Percentiles rank a stretch among this genome's conserved stretches.
Conservation (phyloP, 1,140 invertebrate genomes). For the Cyclina sinensis region DNA sequence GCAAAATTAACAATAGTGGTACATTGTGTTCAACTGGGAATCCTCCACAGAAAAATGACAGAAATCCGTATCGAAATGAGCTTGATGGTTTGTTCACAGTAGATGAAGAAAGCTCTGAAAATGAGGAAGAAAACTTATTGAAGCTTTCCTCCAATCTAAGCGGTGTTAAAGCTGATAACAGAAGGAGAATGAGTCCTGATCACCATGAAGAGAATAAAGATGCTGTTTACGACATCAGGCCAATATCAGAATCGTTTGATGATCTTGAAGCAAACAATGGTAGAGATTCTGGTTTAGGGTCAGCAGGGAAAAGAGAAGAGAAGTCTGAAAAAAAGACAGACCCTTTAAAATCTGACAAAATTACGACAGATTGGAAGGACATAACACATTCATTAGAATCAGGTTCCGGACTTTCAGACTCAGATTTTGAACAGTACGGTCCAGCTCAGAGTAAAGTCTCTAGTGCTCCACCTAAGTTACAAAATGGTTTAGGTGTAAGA, state of each 20-base stretch:
- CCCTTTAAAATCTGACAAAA: neutral
- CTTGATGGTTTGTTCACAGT: conserved; percentile 34
- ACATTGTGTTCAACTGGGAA: neutral
- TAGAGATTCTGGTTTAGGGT: conserved; percentile 58
- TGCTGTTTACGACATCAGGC: neutral
- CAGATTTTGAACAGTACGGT: conserved; percentile 34
- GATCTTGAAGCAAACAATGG: conserved; percentile 46
- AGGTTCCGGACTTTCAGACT: conserved; percentile 59
- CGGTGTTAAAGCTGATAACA: conserved; percentile 45
- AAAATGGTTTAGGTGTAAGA: conserved; percentile 13
- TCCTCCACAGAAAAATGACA: neutral
- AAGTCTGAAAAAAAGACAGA: neutral
- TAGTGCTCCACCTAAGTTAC: conserved; percentile 62
- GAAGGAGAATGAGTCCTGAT: neutral
- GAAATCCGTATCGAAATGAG: neutral
- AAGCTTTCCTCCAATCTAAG: conserved; percentile 33
- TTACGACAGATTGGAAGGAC: conserved; percentile 34
- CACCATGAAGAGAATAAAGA: neutral
- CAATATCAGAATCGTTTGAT: neutral
- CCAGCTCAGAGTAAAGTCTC: conserved; percentile 31
- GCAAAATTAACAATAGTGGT: neutral
- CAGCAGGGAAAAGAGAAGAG: conserved; percentile 60
- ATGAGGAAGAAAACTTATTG: conserved; percentile 5
- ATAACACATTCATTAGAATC: conserved; percentile 28
- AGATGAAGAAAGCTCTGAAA: conserved; percentile 23